phyloP scores from a whole-genome alignment of 2,888 invertebrate genomes.

The Tipula unca region DNA sequence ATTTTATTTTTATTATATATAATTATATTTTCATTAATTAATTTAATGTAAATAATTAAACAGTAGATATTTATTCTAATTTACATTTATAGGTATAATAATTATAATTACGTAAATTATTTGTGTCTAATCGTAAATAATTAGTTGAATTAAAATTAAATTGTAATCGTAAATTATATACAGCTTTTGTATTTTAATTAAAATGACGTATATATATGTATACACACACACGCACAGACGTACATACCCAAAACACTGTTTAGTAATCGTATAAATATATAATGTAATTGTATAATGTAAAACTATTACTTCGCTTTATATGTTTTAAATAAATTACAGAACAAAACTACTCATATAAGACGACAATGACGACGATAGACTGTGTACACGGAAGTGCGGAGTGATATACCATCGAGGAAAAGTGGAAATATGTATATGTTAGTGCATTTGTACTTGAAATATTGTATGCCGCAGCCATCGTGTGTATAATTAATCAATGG shows the following conservation, averaged over 20 bases:
- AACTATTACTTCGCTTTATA: background rate
- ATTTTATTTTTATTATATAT: background rate
- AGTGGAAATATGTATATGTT: background rate
- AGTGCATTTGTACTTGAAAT: background rate
- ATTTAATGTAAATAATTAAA: background rate
- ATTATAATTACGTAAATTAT: background rate
- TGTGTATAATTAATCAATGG: too few relatives aligned
- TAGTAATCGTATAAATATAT: background rate
- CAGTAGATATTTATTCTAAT: background rate
- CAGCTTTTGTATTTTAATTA: constrained; percentile 2
- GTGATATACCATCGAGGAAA: background rate
- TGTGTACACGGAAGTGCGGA: background rate
- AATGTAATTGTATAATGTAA: background rate
- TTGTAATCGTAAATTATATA: background rate
- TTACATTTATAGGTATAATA: background rate
- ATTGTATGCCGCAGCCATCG: too few relatives aligned
- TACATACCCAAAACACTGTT: background rate
- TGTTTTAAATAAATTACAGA: background rate
- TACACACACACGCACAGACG: background rate
- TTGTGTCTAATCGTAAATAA: constrained; percentile 8
- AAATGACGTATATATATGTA: background rate
- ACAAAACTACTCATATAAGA: background rate
- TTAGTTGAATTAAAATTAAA: background rate
- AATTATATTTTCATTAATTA: background rate
- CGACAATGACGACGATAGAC: background rate